Evolutionary conservation across 2,888 invertebrate genomes (phyloP), one percentile per base, ranked within the genome.

Genomic region (Coenonympha arcania): DNA sequence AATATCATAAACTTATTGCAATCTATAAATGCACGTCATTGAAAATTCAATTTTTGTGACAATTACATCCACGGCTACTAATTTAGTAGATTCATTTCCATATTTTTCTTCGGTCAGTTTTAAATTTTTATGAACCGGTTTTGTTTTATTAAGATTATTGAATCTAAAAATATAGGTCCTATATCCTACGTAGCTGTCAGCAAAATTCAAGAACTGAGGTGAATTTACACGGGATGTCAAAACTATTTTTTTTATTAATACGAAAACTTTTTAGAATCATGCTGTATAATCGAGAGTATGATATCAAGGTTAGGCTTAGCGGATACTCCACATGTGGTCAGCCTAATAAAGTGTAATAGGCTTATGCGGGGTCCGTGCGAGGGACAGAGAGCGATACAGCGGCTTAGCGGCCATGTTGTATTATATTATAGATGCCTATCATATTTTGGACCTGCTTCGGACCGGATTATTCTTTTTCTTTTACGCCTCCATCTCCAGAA

Each of bases 371-470:
- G 55, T 49, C 52, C 60, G 41, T 61, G 56, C 49, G 80, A 55
- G 68, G 58, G 78, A 84, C 65, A 69, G 72, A 71, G 84, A 79
- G 52, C 56, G 71, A 66, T 66, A 71, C 76, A 82, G 66, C 73
- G 76, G 83, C 84, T 85, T 83, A 85, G 85, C 85, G 76, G 86
- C 86, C 86, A 86, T 86, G 84, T 86, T 86, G 84, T 82, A 81
- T 84, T 86, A 86, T 85, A 85, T 84, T 86, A 86, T 85, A 85
- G 85, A 85, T 85, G 83, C 85, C 85, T 85, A 85, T 86, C 85
- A 86, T 86, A 85, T 86, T 85, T 85, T 85, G 85, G 85, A 85
- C 83, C 80, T 79, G 81, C 79, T 83, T 71, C 66, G 79, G 76
- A 82, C 83, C 82, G 84, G 84, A 81, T 84, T 84, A 82, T 81